Conservation (phyloP, 2,797 vertebrate species). For the Gadopsis marmoratus region DNA sequence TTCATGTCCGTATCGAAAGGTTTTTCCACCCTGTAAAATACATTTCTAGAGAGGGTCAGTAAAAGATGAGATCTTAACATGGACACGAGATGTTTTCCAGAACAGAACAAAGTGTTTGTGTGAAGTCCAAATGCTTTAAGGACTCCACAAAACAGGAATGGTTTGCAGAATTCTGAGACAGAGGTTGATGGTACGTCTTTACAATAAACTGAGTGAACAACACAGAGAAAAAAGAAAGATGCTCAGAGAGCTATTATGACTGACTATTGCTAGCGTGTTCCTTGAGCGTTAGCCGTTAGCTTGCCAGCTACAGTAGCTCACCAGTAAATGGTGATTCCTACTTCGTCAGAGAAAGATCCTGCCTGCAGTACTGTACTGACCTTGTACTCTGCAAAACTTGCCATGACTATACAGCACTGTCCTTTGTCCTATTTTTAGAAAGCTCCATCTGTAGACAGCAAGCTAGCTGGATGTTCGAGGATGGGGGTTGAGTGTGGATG, state of each 20-base stretch:
- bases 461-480: slow-evolving; percentile 13
- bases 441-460: slow-evolving; percentile 26
- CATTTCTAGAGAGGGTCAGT: neutral
- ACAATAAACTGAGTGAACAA: too few relatives aligned
- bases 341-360: neutral
- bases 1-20: neutral
- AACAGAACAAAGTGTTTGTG: too few relatives aligned
- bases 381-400: slow-evolving; percentile 17
- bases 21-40: neutral
- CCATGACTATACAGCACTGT: slow-evolving; percentile 30
- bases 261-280: neutral
- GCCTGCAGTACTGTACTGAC: slow-evolving; percentile 18
- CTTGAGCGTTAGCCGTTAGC: neutral
- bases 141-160: too few relatives aligned
- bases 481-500: slow-evolving; percentile 16
- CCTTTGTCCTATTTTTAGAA: slow-evolving; percentile 47
- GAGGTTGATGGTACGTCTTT: too few relatives aligned
- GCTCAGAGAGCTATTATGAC: too few relatives aligned
- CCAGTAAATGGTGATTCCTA: slow-evolving; percentile 13
- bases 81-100: too few relatives aligned
- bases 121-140: too few relatives aligned
- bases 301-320: neutral
- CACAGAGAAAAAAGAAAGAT: neutral
- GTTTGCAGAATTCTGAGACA: too few relatives aligned
- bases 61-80: neutral